Conservation (phyloP, 2,113 vertebrate species). For the Actenoides lindsayi region DNA sequence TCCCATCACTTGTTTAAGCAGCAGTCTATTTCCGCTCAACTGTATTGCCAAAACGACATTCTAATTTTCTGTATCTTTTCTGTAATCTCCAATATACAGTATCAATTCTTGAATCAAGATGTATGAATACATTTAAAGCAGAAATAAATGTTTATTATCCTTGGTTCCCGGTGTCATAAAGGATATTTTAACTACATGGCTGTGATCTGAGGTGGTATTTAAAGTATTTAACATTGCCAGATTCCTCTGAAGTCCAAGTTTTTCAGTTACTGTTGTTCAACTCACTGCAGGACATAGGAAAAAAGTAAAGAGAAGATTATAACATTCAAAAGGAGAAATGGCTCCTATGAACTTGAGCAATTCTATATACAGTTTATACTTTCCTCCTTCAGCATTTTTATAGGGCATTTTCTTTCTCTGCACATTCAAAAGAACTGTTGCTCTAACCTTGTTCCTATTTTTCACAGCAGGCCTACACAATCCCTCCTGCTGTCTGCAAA, state of each 20-base stretch:
- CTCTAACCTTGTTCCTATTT: slow-evolving; percentile 57
- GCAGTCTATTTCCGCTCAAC: not conserved
- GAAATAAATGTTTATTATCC: not conserved
- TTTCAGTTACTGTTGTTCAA: not conserved
- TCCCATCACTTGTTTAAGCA: not conserved
- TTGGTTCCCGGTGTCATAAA: not conserved
- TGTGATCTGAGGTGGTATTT: not conserved
- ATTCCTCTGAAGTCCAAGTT: not conserved
- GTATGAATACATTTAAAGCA: not conserved
- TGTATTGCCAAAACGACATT: not conserved
- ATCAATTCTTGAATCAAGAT: not conserved
- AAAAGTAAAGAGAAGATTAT: not conserved
- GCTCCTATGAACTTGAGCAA: not conserved
- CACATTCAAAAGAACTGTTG: slow-evolving; percentile 27
- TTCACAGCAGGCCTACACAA: slow-evolving; percentile 50
- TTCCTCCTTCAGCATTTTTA: not conserved
- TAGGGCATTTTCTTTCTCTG: not conserved
- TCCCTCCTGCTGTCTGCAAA: slow-evolving; percentile 9
- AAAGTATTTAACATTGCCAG: not conserved
- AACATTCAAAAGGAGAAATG: not conserved
- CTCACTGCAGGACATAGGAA: not conserved
- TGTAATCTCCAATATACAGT: not conserved
- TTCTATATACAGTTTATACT: not conserved
- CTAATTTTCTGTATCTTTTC: not conserved
- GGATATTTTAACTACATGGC: not conserved